Evolutionary conservation across 1,140 invertebrate species (phyloP).

Genomic region (Cydia strobilella): DNA sequence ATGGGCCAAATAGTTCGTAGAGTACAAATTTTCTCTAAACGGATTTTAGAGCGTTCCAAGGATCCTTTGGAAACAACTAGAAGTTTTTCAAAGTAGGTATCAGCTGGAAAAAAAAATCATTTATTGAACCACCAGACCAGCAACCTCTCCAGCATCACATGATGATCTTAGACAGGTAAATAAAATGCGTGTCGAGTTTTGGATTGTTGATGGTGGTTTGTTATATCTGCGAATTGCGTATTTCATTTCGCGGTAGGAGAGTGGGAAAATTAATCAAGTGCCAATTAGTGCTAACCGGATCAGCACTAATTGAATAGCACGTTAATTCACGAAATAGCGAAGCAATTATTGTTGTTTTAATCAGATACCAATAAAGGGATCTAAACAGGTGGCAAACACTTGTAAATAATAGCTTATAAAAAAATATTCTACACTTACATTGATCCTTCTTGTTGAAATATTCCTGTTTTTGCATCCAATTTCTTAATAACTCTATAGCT

Average conservation of each 20-base stretch:
- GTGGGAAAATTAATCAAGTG: too few species aligned
- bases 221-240: too few species aligned
- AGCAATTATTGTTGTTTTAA: too few species aligned
- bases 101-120: not conserved
- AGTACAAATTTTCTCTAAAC: not conserved
- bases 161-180: too few species aligned
- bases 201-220: too few species aligned
- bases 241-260: too few species aligned
- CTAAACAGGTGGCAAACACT: not conserved
- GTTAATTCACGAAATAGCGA: too few species aligned
- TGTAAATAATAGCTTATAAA: not conserved
- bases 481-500: conserved; percentile 46
- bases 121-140: not conserved
- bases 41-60: conserved; percentile 9
- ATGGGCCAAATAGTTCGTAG: not conserved
- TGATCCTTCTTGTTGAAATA: conserved; percentile 53
- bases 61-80: conserved; percentile 20
- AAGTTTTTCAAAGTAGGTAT: not conserved
- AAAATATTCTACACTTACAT: conserved; percentile 42
- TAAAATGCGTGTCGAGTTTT: too few species aligned
- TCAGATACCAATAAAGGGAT: not conserved
- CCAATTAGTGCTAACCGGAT: too few species aligned
- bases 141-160: too few species aligned
- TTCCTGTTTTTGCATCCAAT: conserved; percentile 51
- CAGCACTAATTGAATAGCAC: too few species aligned